Evolutionary conservation across 2,797 vertebrate species (phyloP).

Genomic region (Tragelaphus oryx): DNA sequence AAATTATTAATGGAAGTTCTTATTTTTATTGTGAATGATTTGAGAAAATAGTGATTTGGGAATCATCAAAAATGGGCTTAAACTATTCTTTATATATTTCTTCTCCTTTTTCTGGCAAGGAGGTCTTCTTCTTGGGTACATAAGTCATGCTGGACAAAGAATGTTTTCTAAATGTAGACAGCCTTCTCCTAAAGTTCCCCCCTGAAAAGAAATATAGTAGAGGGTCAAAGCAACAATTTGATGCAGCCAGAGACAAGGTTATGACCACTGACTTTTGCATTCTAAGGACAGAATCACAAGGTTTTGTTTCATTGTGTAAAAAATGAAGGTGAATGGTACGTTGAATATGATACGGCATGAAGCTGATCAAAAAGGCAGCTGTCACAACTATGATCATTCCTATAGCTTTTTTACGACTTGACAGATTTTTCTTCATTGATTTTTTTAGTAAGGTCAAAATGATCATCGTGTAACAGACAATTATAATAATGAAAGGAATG

Average conservation of each 20-base stretch:
- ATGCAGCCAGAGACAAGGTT: conserved; percentile 90
- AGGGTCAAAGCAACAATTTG: conserved; percentile 96
- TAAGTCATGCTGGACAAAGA: conserved; percentile 76
- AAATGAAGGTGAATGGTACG: conserved; percentile 89
- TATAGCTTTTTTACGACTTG: conserved; percentile 84
- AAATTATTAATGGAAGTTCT: not conserved
- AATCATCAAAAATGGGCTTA: not conserved
- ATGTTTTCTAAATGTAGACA: conserved; percentile 84
- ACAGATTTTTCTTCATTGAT: conserved; percentile 80
- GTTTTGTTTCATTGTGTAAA: conserved; percentile 59
- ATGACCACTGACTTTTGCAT: conserved; percentile 95
- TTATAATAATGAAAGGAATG: conserved; percentile 90
- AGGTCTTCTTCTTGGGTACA: conserved; percentile 74
- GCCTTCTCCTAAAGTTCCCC: conserved; percentile 88
- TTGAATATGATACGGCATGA: conserved; percentile 94
- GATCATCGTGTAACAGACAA: conserved; percentile 92
- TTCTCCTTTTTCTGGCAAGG: conserved; percentile 73
- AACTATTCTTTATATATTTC: conserved; percentile 66
- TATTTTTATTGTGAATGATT: conserved; percentile 41
- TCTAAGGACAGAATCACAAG: conserved; percentile 79
- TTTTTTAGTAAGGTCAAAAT: conserved; percentile 86
- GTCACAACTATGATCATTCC: conserved; percentile 93
- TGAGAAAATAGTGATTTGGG: conserved; percentile 5
- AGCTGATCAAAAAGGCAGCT: conserved; percentile 90
- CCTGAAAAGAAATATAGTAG: conserved; percentile 96